These are phyloP conservation scores for Colaptes auratus DNA, from an alignment of 2,113 vertebrate species.

Conservation along the genomic window DNA sequence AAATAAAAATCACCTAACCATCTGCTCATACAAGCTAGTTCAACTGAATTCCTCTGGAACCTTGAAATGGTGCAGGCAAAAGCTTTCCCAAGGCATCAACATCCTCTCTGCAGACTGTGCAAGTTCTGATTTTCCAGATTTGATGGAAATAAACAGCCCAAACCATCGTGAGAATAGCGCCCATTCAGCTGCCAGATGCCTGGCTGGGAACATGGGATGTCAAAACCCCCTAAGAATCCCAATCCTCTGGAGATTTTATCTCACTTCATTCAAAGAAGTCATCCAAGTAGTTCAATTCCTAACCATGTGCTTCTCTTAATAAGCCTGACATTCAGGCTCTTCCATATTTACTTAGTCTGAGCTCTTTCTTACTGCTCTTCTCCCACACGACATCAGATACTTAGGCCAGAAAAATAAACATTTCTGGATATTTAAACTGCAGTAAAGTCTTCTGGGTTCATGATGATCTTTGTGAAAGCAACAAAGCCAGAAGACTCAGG, in stretches of 20 bases:
- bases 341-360: background rate
- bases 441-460: fast-evolving
- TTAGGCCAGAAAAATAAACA: conserved; percentile 10
- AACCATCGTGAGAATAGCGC: background rate
- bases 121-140: background rate
- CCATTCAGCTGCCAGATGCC: background rate
- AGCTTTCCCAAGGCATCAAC: background rate
- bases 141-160: background rate
- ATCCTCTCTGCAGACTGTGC: background rate
- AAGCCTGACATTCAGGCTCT: background rate
- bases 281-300: background rate
- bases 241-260: background rate
- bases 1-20: background rate
- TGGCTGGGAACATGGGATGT: background rate
- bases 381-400: background rate
- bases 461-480: background rate
- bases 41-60: background rate
- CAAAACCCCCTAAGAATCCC: background rate
- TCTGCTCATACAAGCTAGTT: background rate
- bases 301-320: background rate
- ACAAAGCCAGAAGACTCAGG: background rate
- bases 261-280: background rate
- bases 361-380: background rate
- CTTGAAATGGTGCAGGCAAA: background rate
- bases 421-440: background rate